Evolutionary conservation across 2,113 vertebrate genomes (phyloP), one percentile per base, ranked within the genome.

Genomic region (Paradoxurus hermaphroditus): DNA sequence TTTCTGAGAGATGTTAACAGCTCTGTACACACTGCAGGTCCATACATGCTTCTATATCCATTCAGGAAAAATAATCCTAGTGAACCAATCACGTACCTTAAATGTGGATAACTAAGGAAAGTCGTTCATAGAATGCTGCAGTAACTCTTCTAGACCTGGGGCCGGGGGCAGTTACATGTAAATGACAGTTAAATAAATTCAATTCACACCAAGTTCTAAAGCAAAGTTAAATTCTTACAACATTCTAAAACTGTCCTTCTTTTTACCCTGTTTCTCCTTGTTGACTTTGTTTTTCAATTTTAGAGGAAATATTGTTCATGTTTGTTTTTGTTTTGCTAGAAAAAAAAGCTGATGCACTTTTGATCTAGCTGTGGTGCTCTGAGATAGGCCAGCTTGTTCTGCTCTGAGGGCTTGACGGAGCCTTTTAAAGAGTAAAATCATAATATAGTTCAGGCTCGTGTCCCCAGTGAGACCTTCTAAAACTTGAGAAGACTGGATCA

Each of bases 401-500:
- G 70, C 67, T 97, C 90, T 85, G 36, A 77, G 68, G n/a, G 78
- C 86, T 92, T 94, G 79, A 90, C 97, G 84, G 95, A 97, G 39
- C 27, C 62, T 94, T 92, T 96, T 72, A 94, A 72, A 97, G 77
- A 95, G n/a, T 31, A 85, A 96, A 92, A 62, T 19, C 72, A 96
- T 93, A 94, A 97, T 95, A 92, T 84, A 94, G 77, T 86, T 85
- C 84, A 75, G 56, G 4, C 12, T 62, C 59, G 86, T 89, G 25
- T 49, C 88, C 93, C 95, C 96, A 93, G 14, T 73, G 96, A 97
- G 83, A 83, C 39, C 90, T 75, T 49, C 93, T 97, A 79, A 77
- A 77, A 93, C 67, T 14, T 0, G 0, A 3, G 88, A 36, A 98
- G 86, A 94, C 8, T 77, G 77, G 86, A 94, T 56, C 9, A 59